Evolutionary conservation across 2,113 vertebrate genomes (phyloP).

Genomic region (Catharus fuscescens): DNA sequence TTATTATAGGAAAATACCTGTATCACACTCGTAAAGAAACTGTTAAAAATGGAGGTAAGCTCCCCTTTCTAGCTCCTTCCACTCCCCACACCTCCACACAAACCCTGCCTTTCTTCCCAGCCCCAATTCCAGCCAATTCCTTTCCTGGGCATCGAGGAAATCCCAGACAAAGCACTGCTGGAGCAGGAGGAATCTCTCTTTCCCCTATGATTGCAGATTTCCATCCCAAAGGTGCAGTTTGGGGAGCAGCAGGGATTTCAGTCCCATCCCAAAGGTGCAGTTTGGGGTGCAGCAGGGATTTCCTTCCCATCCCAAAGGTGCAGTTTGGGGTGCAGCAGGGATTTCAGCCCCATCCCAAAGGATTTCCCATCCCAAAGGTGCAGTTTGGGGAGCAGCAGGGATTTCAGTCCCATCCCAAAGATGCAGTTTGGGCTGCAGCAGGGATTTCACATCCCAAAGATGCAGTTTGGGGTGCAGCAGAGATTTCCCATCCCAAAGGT

Average conservation of each 20-base stretch:
- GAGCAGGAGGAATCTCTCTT: background rate
- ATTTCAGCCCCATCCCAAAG: background rate
- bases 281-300: background rate
- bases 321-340: too few relatives aligned
- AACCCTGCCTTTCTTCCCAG: conserved; percentile 15
- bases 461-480: background rate
- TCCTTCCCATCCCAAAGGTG: background rate
- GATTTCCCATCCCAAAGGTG: background rate
- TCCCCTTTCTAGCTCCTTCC: conserved; percentile 7
- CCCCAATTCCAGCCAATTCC: conserved; percentile 16
- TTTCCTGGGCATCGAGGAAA: background rate
- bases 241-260: background rate
- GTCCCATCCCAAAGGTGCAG: background rate
- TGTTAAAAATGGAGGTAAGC: conserved; percentile 36
- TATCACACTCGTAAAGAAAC: conserved; percentile 47
- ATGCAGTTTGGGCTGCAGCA: background rate
- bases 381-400: background rate
- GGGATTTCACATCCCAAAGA: background rate
- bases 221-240: background rate
- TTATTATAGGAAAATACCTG: conserved; percentile 66
- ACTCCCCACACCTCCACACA: conserved; percentile 41
- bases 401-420: background rate
- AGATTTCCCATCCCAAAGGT: too few relatives aligned
- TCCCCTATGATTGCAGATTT: background rate
- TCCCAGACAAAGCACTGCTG: background rate